Conservation (phyloP, 2,113 vertebrate species). For the Electrona antarctica region DNA sequence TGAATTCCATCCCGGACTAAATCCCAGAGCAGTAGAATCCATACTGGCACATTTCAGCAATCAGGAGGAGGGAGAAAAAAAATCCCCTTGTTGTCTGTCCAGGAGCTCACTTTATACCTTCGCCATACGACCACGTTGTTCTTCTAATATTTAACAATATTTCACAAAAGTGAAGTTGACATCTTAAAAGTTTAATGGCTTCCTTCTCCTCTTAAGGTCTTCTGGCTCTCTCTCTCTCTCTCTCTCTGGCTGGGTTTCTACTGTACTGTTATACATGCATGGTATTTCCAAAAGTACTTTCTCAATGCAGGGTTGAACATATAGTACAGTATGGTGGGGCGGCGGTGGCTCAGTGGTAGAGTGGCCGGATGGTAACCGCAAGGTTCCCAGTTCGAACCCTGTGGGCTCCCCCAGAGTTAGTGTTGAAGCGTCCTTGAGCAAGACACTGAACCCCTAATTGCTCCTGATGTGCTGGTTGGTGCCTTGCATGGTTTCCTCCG, state of each 20-base stretch:
- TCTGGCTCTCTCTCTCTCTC: background rate
- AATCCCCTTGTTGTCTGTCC: conserved; percentile 9
- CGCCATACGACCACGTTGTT: conserved; percentile 36
- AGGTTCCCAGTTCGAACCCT: too few relatives aligned
- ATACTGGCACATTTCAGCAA: conserved; percentile 14
- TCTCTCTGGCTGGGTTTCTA: conserved; percentile 22
- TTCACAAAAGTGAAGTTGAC: conserved; percentile 50
- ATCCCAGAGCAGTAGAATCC: background rate
- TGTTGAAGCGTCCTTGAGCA: too few relatives aligned
- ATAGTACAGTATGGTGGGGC: too few relatives aligned
- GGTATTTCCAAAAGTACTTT: background rate
- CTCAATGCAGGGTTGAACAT: too few relatives aligned
- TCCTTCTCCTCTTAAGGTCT: conserved; percentile 43
- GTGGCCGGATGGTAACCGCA: too few relatives aligned
- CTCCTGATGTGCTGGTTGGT: too few relatives aligned
- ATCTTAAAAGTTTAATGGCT: conserved; percentile 51
- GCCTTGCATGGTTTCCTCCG: too few relatives aligned
- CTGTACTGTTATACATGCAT: background rate
- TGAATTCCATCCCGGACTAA: conserved; percentile 27
- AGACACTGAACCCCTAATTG: too few relatives aligned
- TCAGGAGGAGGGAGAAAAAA: conserved; percentile 14
- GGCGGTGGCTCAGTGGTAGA: too few relatives aligned
- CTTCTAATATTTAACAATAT: conserved; percentile 50
- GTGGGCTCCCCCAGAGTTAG: too few relatives aligned
- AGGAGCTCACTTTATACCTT: conserved; percentile 24